These are phyloP conservation scores for Rousettus leschenaultii DNA, from an alignment of 2,113 vertebrate genomes.

Conservation along the genomic window DNA sequence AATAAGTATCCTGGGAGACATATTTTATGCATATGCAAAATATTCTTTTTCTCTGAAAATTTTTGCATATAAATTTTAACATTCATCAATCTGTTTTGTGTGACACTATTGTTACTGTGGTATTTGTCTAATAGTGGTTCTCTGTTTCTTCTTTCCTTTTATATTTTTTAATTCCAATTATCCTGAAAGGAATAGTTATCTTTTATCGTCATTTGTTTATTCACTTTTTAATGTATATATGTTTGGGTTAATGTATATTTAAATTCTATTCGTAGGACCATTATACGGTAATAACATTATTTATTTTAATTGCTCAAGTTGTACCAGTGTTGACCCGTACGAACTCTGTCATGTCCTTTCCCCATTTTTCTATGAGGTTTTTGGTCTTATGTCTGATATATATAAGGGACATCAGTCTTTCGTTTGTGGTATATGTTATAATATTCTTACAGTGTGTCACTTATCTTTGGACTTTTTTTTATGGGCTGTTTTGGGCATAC, in stretches of 20 bases:
- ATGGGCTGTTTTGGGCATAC: not conserved
- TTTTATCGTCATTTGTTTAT: not conserved
- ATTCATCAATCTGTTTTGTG: not conserved
- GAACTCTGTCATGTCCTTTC: not conserved
- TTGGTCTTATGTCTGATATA: not conserved
- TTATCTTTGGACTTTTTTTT: conserved; percentile 11
- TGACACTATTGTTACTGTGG: not conserved
- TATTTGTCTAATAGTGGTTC: not conserved
- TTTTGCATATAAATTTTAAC: not conserved
- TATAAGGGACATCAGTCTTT: not conserved
- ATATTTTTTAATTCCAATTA: not conserved
- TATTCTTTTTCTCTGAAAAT: not conserved
- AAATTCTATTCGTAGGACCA: not conserved
- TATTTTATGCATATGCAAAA: not conserved
- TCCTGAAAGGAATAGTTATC: not conserved
- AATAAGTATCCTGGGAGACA: not conserved
- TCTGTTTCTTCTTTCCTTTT: conserved; percentile 20
- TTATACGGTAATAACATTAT: not conserved
- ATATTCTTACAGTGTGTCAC: not conserved
- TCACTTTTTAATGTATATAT: not conserved
- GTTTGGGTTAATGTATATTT: not conserved
- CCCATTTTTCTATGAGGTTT: not conserved
- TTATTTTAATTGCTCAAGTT: not conserved
- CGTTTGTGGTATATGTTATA: not conserved
- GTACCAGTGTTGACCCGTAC: not conserved